Evolutionary conservation across 2,888 invertebrate genomes (phyloP), one percentile per base, ranked within the genome.

Genomic region (Drosophila tanythrix): DNA sequence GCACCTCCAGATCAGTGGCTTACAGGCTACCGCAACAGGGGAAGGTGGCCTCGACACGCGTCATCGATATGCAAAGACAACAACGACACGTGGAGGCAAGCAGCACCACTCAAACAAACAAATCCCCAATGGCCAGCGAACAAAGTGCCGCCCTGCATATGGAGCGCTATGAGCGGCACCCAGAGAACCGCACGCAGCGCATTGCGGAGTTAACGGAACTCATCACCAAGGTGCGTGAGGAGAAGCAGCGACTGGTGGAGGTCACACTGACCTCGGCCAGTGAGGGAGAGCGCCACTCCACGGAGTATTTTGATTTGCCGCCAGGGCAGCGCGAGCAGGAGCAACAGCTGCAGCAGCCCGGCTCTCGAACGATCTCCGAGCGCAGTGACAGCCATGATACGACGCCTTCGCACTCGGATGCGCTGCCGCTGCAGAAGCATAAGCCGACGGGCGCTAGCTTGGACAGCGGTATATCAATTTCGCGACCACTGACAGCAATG

Each of bases 201-300:
- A 95, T 95, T 53, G 93, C 94, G 2, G 94, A 94, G 67, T 87
- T 95, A 8, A 93, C 94, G 0, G 93, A 94, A 13, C 93, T 94
- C 82, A 95, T 95, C 18, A 93, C 94, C n/a, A 94, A 94, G 84
- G 94, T 95, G 8, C 93, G 95, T n/a, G 92, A 93, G 61, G 95
- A 95, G 81, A 94, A 94, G 74, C 92, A 93, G 53, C 92, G 93
- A 52, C 92, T 94, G 25, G 87, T 94, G n/a, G 93, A 93, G 70
- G 91, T 92, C 2, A 93, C 92, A 0, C 79, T 93, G 0, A 92
- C 92, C 1, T 93, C 93, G 11, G 90, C 80, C 7, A 92, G 92
- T 64, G 93, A 93, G 29, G 91, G 82, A 38, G 92, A 81, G 0
- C 90, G 90, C 2, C 91, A 91, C 59, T 93, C 93, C 2, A 93